A percentile compares a stretch with the other conserved stretches of the same genome.
Evolutionary conservation across 2,797 vertebrate species (phyloP).

Genomic region (Poeciliopsis presidionis): DNA sequence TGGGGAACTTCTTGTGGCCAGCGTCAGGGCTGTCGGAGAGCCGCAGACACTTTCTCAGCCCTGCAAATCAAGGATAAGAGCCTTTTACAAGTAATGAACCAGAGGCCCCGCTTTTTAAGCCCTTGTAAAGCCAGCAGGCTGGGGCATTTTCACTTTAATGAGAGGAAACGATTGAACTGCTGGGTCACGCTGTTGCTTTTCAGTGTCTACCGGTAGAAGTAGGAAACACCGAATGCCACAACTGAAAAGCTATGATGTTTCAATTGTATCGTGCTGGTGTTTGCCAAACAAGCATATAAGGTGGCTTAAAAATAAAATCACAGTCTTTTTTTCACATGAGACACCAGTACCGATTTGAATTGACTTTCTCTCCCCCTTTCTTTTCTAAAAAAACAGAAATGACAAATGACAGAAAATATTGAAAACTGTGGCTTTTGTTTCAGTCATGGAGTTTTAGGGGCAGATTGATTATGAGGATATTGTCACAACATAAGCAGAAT

Average conservation of each 20-base stretch:
- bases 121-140: constrained; percentile 51
- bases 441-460: no score
- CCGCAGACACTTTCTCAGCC: constrained; percentile 47
- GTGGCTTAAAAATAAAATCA: no score
- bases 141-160: constrained; percentile 65
- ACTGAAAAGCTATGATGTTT: neutral
- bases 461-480: no score
- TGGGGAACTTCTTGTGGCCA: constrained; percentile 49
- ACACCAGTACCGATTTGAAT: no score
- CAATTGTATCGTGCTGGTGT: neutral
- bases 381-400: no score
- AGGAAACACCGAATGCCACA: neutral
- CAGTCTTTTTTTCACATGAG: no score
- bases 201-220: neutral
- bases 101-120: constrained; percentile 57
- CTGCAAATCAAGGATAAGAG: constrained; percentile 37
- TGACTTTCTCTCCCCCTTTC: no score
- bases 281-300: neutral
- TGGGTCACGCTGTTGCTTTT: constrained; percentile 54
- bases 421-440: no score
- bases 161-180: constrained; percentile 68
- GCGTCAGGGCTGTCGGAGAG: constrained; percentile 54
- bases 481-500: no score
- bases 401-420: no score
- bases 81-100: constrained; percentile 64